Evolutionary conservation across 1,140 invertebrate genomes (phyloP), one percentile per base, ranked within the genome.

Genomic region (Panonychus citri): DNA sequence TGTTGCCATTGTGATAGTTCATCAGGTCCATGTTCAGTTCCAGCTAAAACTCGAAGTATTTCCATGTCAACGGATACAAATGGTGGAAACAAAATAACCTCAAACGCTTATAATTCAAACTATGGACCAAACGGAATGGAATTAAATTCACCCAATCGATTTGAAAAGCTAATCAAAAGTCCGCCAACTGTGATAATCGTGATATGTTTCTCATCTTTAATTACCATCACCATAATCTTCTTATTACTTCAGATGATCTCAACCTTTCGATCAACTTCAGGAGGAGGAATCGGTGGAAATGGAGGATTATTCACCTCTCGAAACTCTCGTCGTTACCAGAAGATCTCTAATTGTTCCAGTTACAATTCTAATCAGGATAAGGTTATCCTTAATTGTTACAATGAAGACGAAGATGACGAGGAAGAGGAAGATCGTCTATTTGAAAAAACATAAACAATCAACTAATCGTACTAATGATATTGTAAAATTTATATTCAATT

Each of bases 371-470:
- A 27, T 53, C 28, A 15, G 17, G 24, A 53, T 19, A 53, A 37
- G 21, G 17, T 53, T 12, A n/a, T 12, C 7, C 19, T 39, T 10
- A 26, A 13, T 8, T 39, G 27, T 50, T 46, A 49, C 21, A 28
- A 52, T 19, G 51, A 54, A 46, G 15, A 46, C n/a, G 17, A 46
- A n/a, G 30, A 34, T 5, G 30, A 34, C 30, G 30, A 34, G 1
- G 57, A 58, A 3, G 57, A 58, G 27, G 57, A 58, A 42, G 27
- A 43, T 25, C 54, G 19, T 17, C 34, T 58, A 10, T 58, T 54
- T 30, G 52, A 58, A 27, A 58, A 58, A 39, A 46, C 39, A 5
- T 55, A 21, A 55, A 7, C 30, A 34, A 34, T n/a, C n/a, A n/a
- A n/a, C n/a, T n/a, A n/a, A n/a, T n/a, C n/a, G n/a, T n/a, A n/a